Conservation (phyloP, 1,140 invertebrate genomes). For the Coptotermes formosanus region DNA sequence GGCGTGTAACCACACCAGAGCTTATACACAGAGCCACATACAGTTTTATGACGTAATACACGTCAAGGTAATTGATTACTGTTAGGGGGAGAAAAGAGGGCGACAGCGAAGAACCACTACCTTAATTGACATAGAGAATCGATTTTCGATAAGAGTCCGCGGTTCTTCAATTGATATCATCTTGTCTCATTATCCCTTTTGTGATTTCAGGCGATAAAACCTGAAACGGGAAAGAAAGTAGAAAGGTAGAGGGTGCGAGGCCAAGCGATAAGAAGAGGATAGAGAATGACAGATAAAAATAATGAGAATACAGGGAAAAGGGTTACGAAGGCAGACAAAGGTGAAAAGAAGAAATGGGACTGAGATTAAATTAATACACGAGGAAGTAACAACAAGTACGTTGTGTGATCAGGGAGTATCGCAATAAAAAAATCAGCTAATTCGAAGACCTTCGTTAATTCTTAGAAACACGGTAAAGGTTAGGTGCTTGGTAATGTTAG, state of each 20-base stretch:
- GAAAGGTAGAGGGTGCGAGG: neutral
- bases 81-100: neutral
- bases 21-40: neutral
- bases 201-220: neutral
- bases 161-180: constrained; percentile 10
- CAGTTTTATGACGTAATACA: constrained; percentile 2
- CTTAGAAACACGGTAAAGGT: too few relatives aligned
- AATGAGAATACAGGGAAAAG: neutral
- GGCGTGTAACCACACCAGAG: neutral
- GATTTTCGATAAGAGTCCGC: neutral
- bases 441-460: too few relatives aligned
- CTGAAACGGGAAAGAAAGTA: neutral
- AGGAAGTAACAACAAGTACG: neutral
- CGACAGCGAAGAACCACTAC: neutral
- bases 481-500: too few relatives aligned
- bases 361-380: neutral
- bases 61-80: constrained; percentile 1
- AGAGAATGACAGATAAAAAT: neutral
- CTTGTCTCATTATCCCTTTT: constrained; percentile 6
- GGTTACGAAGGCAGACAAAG: neutral
- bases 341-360: neutral
- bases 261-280: neutral
- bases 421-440: too few relatives aligned
- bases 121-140: neutral
- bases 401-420: too few relatives aligned